Evolutionary conservation across 1,140 invertebrate species (phyloP).

Genomic region (Holotrichia oblita): DNA sequence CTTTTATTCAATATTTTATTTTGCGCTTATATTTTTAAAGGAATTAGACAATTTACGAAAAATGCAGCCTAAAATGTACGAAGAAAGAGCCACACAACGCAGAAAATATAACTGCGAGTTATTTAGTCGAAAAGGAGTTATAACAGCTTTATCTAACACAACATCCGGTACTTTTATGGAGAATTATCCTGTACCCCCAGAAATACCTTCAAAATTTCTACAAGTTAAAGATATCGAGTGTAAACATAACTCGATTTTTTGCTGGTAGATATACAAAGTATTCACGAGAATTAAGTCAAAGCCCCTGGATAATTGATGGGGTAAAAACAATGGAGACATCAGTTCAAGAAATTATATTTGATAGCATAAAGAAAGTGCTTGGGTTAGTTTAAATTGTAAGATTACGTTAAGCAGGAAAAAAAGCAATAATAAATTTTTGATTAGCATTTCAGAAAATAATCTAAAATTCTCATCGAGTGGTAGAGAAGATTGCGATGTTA

Average conservation of each 20-base stretch:
- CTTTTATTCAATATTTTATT: conserved; percentile 22
- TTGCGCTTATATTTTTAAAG: conserved; percentile 37
- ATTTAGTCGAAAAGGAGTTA: conserved; percentile 67
- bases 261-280: conserved; percentile 88
- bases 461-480: conserved; percentile 88
- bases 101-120: conserved; percentile 59
- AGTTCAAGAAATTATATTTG: conserved; percentile 89
- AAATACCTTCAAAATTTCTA: conserved; percentile 57
- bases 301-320: conserved; percentile 92
- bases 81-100: conserved; percentile 50
- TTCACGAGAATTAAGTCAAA: conserved; percentile 87
- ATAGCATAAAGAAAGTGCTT: conserved; percentile 66
- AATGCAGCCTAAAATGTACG: conserved; percentile 55
- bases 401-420: background rate
- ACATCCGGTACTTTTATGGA: conserved; percentile 63
- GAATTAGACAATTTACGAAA: conserved; percentile 53
- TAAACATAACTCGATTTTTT: conserved; percentile 67
- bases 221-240: conserved; percentile 63
- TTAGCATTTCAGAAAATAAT: conserved; percentile 57
- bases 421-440: conserved; percentile 30
- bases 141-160: conserved; percentile 62
- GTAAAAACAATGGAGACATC: conserved; percentile 83
- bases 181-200: conserved; percentile 62
- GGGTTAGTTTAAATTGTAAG: conserved; percentile 58
- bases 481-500: conserved; percentile 90